phyloP scores from a whole-genome alignment of 2,888 invertebrate genomes.

The Drosophila mimetica region DNA sequence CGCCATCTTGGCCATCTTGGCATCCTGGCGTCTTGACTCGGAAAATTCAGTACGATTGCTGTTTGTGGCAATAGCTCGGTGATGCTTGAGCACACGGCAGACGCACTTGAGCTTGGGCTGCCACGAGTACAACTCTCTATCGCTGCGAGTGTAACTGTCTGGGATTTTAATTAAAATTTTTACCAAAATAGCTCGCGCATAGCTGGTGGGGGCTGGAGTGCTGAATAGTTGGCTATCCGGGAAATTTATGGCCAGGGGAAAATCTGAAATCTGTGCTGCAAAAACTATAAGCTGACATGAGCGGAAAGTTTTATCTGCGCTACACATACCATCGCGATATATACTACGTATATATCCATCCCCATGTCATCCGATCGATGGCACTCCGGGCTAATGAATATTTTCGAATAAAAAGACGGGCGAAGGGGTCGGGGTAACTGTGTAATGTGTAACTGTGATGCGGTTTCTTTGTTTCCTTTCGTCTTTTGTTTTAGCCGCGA shows the following conservation, averaged over 20 bases:
- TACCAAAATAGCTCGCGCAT: conserved; percentile 64
- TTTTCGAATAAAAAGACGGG: conserved; percentile 43
- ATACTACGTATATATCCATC: not conserved
- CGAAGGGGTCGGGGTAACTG: not conserved
- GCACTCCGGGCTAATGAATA: conserved; percentile 69
- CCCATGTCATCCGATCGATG: conserved; percentile 26
- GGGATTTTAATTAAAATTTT: conserved; percentile 77
- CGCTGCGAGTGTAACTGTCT: conserved; percentile 70
- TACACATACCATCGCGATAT: conserved; percentile 17
- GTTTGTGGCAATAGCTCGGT: conserved; percentile 58
- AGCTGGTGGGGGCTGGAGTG: conserved; percentile 36
- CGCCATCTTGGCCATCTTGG: conserved; percentile 3
- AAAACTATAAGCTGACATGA: conserved; percentile 68
- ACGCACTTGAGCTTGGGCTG: conserved; percentile 59
- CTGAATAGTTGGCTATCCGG: conserved; percentile 65
- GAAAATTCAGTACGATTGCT: conserved; percentile 36
- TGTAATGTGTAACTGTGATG: conserved; percentile 61
- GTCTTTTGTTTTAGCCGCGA: conserved; percentile 25
- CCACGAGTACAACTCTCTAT: conserved; percentile 24
- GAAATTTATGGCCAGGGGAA: conserved; percentile 67
- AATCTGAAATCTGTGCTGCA: conserved; percentile 62
- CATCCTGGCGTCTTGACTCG: conserved; percentile 21
- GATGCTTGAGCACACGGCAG: conserved; percentile 71
- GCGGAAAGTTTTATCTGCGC: conserved; percentile 52
- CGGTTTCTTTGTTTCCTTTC: conserved; percentile 61